Evolutionary conservation across 2,113 vertebrate species (phyloP).

Genomic region (Siniperca knerii): DNA sequence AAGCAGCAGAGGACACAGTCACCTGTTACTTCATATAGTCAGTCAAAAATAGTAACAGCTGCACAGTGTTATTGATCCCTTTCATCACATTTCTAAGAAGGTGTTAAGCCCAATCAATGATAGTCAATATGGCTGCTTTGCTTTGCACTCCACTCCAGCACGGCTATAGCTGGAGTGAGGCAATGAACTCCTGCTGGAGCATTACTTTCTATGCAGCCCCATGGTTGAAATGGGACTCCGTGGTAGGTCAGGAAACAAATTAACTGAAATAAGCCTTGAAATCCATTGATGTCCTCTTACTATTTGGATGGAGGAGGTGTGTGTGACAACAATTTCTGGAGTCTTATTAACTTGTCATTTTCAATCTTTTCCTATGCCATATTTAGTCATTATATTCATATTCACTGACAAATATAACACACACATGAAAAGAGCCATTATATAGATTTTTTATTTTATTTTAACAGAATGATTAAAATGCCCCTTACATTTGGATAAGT

Average conservation of each 20-base stretch:
- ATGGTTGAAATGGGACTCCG: conserved; percentile 37
- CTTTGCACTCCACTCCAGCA: conserved; percentile 48
- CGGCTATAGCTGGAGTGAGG: conserved; percentile 33
- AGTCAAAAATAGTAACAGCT: conserved; percentile 48
- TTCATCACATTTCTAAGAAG: conserved; percentile 58
- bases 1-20: background rate
- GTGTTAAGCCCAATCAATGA: conserved; percentile 68
- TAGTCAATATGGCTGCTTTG: conserved; percentile 75
- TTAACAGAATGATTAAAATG: background rate
- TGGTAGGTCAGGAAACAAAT: conserved; percentile 29
- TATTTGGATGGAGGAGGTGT: background rate
- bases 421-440: background rate
- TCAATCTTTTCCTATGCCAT: conserved; percentile 8
- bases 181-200: conserved; percentile 47
- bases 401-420: conserved; percentile 12
- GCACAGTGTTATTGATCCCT: conserved; percentile 53
- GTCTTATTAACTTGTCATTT: background rate
- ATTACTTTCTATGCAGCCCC: conserved; percentile 35
- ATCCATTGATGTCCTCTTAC: conserved; percentile 17
- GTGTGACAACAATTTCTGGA: conserved; percentile 2
- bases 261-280: conserved; percentile 2
- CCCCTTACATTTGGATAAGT: background rate
- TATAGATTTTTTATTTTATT: background rate
- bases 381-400: conserved; percentile 21
- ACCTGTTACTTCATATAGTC: conserved; percentile 40